phyloP scores from a whole-genome alignment of 2,797 vertebrate genomes.

The Manis javanica region DNA sequence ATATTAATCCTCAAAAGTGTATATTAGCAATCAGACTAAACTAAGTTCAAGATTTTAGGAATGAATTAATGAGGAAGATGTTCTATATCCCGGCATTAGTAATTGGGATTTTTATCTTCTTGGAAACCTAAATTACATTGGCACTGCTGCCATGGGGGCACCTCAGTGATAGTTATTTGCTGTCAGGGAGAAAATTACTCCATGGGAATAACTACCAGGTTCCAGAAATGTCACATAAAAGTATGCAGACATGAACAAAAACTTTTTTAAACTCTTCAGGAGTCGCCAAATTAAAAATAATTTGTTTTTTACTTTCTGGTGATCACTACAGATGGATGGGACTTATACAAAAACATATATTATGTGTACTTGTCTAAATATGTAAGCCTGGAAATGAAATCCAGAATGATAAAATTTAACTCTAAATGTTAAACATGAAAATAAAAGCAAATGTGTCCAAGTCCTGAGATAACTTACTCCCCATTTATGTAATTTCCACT shows the following conservation, averaged over 20 bases:
- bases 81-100: background rate
- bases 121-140: background rate
- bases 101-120: background rate
- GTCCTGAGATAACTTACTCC: no score
- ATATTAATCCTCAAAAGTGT: background rate
- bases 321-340: background rate
- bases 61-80: background rate
- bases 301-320: background rate
- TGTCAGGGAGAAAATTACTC: background rate
- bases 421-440: background rate
- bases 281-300: background rate
- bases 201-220: background rate
- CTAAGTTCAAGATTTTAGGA: conserved; percentile 3
- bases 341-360: background rate
- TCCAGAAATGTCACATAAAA: background rate
- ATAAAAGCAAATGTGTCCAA: background rate
- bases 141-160: background rate
- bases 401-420: background rate
- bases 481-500: background rate
- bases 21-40: background rate
- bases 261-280: background rate
- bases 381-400: background rate
- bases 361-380: background rate
- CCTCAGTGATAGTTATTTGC: background rate
- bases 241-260: background rate